Conservation (phyloP, 2,113 vertebrate genomes). For the Phalacrocorax carbo region DNA sequence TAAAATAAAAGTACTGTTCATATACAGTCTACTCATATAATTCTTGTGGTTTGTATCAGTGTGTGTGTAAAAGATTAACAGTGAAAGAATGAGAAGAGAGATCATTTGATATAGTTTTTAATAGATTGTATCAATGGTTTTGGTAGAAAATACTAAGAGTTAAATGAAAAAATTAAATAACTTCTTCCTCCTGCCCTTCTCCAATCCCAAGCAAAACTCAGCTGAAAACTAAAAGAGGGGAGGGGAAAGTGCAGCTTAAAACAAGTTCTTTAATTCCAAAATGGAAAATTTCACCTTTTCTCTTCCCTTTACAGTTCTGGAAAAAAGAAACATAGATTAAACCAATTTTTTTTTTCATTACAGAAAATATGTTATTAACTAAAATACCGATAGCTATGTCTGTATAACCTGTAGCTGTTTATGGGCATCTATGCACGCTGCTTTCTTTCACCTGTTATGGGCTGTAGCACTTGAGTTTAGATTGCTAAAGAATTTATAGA, state of each 20-base stretch:
- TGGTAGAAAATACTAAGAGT: neutral
- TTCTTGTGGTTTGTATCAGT: neutral
- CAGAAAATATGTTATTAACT: neutral
- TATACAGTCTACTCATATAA: neutral
- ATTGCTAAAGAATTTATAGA: neutral
- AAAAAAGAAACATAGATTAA: neutral
- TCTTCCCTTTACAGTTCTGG: neutral
- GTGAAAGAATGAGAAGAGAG: neutral
- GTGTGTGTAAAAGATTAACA: neutral
- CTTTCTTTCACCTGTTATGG: neutral
- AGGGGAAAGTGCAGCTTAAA: neutral
- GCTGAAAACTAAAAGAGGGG: neutral
- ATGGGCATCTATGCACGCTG: neutral
- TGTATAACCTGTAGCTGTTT: neutral
- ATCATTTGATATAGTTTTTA: neutral
- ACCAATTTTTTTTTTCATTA: neutral
- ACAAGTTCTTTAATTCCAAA: neutral
- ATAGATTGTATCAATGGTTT: neutral
- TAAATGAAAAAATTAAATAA: neutral
- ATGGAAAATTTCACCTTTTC: neutral
- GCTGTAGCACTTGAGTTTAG: neutral
- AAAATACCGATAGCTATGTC: rapidly evolving
- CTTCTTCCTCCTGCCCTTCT: neutral
- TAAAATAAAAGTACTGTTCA: neutral
- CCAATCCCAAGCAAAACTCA: neutral